Base-by-base conservation (phyloP, 2,797 vertebrate genomes). In the Sebastes taczanowskii region DNA sequence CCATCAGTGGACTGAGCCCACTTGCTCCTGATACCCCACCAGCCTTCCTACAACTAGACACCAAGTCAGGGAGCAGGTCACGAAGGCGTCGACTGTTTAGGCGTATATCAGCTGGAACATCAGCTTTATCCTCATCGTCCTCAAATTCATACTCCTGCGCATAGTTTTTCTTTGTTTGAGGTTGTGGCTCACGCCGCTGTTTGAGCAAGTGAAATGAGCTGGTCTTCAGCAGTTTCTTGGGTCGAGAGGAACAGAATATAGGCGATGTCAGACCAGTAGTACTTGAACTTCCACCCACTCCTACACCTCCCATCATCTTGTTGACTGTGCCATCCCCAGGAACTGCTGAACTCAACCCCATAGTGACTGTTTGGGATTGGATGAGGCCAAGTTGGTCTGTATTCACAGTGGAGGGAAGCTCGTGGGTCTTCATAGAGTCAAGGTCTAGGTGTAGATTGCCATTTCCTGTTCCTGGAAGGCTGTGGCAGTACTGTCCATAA, bases 91-190 rank as follows among this genome's bases (percentile, higher is more conserved):
- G 95, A 61, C 95, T 97, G 89, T 98, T 99, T 20, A 98, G 96
- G 52, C 98, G 95, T 79, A 99, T 99, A 84, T 98, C 97, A 1
- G 98, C 97, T 0, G 97, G 97, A 64, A 94, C 96, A 0, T 97
- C 96, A 0, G 96, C 97, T 83, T 98, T 98, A 78, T 97, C 97
- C 87, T 98, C 97, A 0, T 98, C 97, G 0, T 97, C 97, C 77
- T 97, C 96, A 70, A 99, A 99, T 80, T 99, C 97, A 1, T 98
- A 99, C 71, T 99, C 98, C 85, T 97, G 97, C 4, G 96, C 97
- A 1, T 97, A 98, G 49, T 94, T 96, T 71, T 98, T 98, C 82
- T 98, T 98, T 60, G 89, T 70, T 74, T 90, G 93, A 4, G 91
- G 81, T 52, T 93, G 95, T 1, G 97, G 95, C 0, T 97, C 97